Evolutionary conservation across 2,113 vertebrate genomes (phyloP).

Genomic region (Lasiurus cinereus): DNA sequence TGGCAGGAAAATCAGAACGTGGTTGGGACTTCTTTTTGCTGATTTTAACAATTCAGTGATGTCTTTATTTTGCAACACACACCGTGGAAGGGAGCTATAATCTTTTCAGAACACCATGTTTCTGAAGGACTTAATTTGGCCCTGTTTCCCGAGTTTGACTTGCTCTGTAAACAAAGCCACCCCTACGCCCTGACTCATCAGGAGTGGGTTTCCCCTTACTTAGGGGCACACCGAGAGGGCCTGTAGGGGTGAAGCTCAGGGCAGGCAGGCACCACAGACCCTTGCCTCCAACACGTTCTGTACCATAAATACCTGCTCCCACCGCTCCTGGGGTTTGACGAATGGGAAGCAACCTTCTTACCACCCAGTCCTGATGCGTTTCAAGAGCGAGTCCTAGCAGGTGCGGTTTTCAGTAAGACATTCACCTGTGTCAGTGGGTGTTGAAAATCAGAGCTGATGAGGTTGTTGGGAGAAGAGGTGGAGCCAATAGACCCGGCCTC

Average conservation of each 20-base stretch:
- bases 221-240: background rate
- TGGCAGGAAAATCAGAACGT: background rate
- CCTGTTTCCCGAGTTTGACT: background rate
- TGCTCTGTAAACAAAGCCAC: background rate
- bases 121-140: background rate
- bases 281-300: fast-evolving
- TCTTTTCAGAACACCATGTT: background rate
- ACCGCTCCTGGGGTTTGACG: background rate
- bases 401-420: background rate
- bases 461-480: background rate
- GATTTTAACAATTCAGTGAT: background rate
- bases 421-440: too few species aligned
- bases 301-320: background rate
- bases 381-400: background rate
- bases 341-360: too few species aligned
- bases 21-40: background rate
- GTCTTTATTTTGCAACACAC: background rate
- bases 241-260: background rate
- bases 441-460: background rate
- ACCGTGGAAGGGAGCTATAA: too few species aligned
- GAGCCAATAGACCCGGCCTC: background rate
- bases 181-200: background rate
- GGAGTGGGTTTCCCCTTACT: background rate
- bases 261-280: background rate
- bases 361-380: background rate